Evolutionary conservation across 2,888 invertebrate genomes (phyloP), one percentile per base, ranked within the genome.

Genomic region (Lochmaea capreae): DNA sequence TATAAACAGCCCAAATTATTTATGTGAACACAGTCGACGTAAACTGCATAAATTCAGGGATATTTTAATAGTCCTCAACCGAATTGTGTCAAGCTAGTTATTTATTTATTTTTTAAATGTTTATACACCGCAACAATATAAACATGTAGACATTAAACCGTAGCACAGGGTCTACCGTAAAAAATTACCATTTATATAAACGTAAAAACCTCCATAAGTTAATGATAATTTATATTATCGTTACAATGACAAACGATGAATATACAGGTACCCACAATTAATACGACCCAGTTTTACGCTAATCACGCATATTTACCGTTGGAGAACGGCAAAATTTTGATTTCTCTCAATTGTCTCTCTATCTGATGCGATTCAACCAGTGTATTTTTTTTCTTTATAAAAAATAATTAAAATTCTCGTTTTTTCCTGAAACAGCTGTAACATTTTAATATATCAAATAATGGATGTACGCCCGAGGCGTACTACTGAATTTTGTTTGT

Each of bases 221-320:
- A 49, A 22, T 65, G n/a, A 46, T 42, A 52, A 52, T 52, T 52
- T 52, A 52, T n/a, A 52, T n/a, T 16, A 52, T 52, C 52, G n/a
- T 16, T 12, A 46, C 43, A 46, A 52, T 52, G 52, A 52, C 52
- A 52, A n/a, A 52, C 52, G 16, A 52, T 52, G 16, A 46, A 46
- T 65, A 54, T 54, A 52, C 33, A 54, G 65, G 65, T 66, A 54
- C 65, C 65, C 65, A 46, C 14, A 46, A 46, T 52, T 52, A 52
- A n/a, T 52, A 43, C 43, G 62, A 42, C 62, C 62, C 16, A 63
- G 43, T 63, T 63, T 63, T 18, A 63, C 52, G 11, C n/a, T n/a
- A 52, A 52, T 63, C n/a, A 10, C 10, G 4, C 43, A 63, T 63
- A 63, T 42, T 18, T 43, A 43, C 43, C 42, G 62, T 63, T 33